Evolutionary conservation across 2,888 invertebrate species (phyloP).

Genomic region (Pandemis heparana): DNA sequence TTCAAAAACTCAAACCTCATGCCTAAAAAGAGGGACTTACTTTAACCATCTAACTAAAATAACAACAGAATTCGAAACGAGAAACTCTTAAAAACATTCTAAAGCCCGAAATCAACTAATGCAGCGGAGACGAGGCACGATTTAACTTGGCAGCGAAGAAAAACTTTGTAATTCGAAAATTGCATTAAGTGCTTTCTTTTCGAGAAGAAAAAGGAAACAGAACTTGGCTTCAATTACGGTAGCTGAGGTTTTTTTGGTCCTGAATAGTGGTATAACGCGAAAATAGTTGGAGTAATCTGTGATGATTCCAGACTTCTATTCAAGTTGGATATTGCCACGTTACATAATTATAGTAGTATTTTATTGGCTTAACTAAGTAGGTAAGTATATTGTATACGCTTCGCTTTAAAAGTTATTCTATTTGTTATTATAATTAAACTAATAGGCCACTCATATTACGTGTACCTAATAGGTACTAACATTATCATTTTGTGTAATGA

Average conservation of each 20-base stretch:
- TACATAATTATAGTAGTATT: too few species aligned
- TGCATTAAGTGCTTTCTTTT: conserved; percentile 41
- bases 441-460: too few species aligned
- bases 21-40: too few species aligned
- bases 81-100: conserved; percentile 32
- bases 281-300: not conserved
- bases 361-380: too few species aligned
- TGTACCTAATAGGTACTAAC: too few species aligned
- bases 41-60: not conserved
- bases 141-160: conserved; percentile 35
- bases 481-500: too few species aligned
- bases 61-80: conserved; percentile 12
- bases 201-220: conserved; percentile 26
- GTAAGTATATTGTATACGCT: too few species aligned
- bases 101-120: conserved; percentile 37
- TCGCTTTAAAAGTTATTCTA: too few species aligned
- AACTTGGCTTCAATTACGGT: conserved; percentile 31
- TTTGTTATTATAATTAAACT: too few species aligned
- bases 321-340: too few species aligned
- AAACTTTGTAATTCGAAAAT: conserved; percentile 42
- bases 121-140: conserved; percentile 31
- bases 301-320: not conserved
- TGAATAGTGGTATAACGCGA: not conserved
- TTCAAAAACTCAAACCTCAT: too few species aligned
- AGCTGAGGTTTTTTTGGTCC: not conserved